Percentiles rank a stretch among this genome's conserved stretches.
Conservation (phyloP, 2,888 invertebrate genomes). For the Andrena minutula region DNA sequence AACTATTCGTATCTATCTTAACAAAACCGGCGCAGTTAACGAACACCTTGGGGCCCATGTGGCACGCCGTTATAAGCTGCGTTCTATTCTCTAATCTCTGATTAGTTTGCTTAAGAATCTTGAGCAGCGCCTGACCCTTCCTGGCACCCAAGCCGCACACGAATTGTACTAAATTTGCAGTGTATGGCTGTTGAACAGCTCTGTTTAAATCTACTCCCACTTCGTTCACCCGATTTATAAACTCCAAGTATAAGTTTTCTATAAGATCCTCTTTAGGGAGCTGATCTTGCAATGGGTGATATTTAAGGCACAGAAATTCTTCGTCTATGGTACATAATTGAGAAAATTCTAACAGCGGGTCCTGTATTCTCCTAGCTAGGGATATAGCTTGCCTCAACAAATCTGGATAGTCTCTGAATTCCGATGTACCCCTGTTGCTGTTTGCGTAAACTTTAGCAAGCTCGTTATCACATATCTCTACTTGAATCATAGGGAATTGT, state of each 20-base stretch:
- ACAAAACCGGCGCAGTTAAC: conserved; percentile 99
- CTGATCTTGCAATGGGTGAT: conserved; percentile 94
- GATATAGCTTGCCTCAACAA: conserved; percentile 97
- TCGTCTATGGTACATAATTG: conserved; percentile 98
- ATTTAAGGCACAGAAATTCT: conserved; percentile 97
- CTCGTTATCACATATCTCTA: conserved; percentile 97
- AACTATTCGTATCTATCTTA: conserved; percentile 98
- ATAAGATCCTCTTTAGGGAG: conserved; percentile 93
- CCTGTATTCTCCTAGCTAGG: conserved; percentile 95
- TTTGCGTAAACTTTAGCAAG: conserved; percentile 96
- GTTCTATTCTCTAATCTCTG: conserved; percentile 97
- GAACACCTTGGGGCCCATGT: conserved; percentile 99
- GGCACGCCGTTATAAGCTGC: conserved; percentile 97
- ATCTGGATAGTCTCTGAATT: conserved; percentile 97
- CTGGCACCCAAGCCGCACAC: conserved; percentile 98
- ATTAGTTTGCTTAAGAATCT: conserved; percentile 95
- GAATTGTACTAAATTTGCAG: conserved; percentile 96
- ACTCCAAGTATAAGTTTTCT: conserved; percentile 94
- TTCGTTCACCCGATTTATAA: conserved; percentile 98
- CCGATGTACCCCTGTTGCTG: conserved; percentile 93
- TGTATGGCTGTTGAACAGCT: conserved; percentile 95
- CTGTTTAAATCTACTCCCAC: conserved; percentile 99
- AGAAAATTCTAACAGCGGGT: conserved; percentile 98
- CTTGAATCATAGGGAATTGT: conserved; percentile 94
- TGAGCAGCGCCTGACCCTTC: conserved; percentile 95